phyloP scores from a whole-genome alignment of 2,888 invertebrate genomes.

The Oligia fasciuncula region DNA sequence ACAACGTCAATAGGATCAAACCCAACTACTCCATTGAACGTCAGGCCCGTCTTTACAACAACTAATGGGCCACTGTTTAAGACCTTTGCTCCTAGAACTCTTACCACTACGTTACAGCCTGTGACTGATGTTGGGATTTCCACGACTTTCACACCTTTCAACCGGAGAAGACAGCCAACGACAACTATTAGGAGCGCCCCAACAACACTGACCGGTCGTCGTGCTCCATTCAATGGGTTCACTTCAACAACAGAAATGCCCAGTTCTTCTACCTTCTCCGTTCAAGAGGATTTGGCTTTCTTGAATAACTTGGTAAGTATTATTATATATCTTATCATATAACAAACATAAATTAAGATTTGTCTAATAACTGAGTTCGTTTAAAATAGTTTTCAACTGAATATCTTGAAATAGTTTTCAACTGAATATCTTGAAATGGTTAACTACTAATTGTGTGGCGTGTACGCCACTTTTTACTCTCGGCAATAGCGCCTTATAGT shows the following conservation, averaged over 20 bases:
- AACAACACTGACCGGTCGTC: conserved; percentile 72
- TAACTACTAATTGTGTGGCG: no score
- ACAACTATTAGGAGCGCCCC: conserved; percentile 72
- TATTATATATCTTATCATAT: neutral
- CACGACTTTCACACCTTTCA: conserved; percentile 81
- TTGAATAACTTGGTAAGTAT: conserved; percentile 90
- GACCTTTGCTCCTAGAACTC: conserved; percentile 76
- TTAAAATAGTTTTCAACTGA: neutral
- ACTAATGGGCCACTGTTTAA: conserved; percentile 74
- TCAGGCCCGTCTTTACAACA: conserved; percentile 81
- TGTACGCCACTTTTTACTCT: neutral
- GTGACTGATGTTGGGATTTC: conserved; percentile 81
- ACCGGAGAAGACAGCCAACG: conserved; percentile 74
- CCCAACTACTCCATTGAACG: conserved; percentile 81
- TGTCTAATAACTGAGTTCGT: neutral
- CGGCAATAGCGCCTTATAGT: neutral
- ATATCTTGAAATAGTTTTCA: neutral
- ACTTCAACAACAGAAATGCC: conserved; percentile 83
- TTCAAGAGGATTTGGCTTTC: conserved; percentile 90
- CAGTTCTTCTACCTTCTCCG: conserved; percentile 86
- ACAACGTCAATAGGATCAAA: conserved; percentile 82
- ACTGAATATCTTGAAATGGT: neutral
- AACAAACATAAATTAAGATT: no score
- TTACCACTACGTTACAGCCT: conserved; percentile 76
- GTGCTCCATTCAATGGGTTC: conserved; percentile 71